Evolutionary conservation across 2,113 vertebrate species (phyloP).

Genomic region (Geococcyx californianus): DNA sequence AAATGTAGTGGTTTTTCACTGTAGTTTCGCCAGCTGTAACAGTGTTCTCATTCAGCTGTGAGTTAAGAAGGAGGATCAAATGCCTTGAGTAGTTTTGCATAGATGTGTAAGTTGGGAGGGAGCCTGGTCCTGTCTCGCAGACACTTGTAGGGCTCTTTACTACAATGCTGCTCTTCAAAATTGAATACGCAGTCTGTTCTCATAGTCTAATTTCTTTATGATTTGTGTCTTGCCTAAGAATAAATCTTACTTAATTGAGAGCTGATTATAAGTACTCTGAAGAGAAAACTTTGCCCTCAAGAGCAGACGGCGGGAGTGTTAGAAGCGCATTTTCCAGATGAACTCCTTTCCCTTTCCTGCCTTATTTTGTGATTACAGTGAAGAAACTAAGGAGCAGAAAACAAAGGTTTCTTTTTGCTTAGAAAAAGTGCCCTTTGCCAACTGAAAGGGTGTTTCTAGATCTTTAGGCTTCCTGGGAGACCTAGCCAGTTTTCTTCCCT

Average conservation of each 20-base stretch:
- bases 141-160: background rate
- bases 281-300: background rate
- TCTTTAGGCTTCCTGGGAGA: background rate
- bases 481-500: background rate
- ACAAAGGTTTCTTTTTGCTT: background rate
- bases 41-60: background rate
- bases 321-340: background rate
- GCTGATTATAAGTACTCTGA: background rate
- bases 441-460: background rate
- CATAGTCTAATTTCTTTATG: background rate
- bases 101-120: background rate
- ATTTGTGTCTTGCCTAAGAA: background rate
- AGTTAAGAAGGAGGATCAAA: background rate
- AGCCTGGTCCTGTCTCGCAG: background rate
- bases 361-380: slow-evolving; percentile 1
- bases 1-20: background rate
- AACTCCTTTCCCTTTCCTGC: background rate
- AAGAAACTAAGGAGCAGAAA: background rate
- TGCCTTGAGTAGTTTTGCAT: background rate
- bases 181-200: background rate
- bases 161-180: background rate
- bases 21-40: background rate
- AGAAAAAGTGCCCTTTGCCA: background rate
- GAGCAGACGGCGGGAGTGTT: background rate
- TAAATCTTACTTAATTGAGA: background rate